Evolutionary conservation across 2,797 vertebrate species (phyloP), one percentile per base, ranked within the genome.

Genomic region (Percopsis omiscomaycus): DNA sequence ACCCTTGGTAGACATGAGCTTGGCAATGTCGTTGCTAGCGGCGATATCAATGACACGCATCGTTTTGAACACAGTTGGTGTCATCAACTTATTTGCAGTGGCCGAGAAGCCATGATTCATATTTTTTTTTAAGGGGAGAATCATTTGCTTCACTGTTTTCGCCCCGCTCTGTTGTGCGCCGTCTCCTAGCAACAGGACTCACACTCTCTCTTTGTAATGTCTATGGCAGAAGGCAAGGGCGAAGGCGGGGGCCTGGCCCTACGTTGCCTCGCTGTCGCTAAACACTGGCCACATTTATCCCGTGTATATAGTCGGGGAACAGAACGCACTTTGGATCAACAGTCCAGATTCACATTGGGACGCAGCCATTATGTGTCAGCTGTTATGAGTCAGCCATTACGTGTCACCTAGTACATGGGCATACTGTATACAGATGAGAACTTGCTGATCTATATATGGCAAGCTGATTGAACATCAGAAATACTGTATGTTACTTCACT

Each of bases 161-260:
- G 85, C 78, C 71, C 27, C 64, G 52, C 74, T 83, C 62, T 71
- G 66, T 88, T 74, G 44, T 81, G 78, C 81, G 78, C 71, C 3
- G 92, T 93, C 87, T 89, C 91, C 89, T 92, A 93, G 91, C 92
- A 93, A 93, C 92, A 90, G 79, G 78, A 86, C 87, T 84, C 83
- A 27, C 77, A 80, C 57, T 2, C 56, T 66, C 77, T 55, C 50
- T 79, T 71, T 84, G 68, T 70, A 63, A 68, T 75, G 79, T 86
- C 62, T 64, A 82, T 78, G 78, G 82, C 74, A 77, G 59, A 60
- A 69, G 74, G 69, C 61, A 71, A 89, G 76, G 80, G 73, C 64
- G 66, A 85, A 75, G 79, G 83, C 73, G 66, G 56, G 71, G 79
- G 79, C 77, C 85, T 80, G 62, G 69, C 66, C 81, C 75, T 69